Evolutionary conservation across 2,113 vertebrate species (phyloP).

Genomic region (Protobothrops mucrosquamatus): DNA sequence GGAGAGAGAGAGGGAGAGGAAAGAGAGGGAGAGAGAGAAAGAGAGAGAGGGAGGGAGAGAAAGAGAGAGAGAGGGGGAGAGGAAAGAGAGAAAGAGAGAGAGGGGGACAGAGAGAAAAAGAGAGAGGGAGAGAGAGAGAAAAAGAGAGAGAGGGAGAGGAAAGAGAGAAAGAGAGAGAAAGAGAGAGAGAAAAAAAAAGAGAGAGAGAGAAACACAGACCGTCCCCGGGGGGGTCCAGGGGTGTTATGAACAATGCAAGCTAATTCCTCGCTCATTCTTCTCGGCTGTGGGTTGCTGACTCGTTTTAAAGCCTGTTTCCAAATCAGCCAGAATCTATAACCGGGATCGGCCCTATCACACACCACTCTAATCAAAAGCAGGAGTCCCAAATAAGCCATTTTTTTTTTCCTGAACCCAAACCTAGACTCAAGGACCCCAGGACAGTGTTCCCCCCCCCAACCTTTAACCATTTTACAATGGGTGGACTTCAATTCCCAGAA

Average conservation of each 20-base stretch:
- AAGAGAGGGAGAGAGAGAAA: accelerated
- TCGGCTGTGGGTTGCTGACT: not conserved
- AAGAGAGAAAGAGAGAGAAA: accelerated
- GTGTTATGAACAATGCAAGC: not conserved
- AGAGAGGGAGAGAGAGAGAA: accelerated
- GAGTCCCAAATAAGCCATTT: not conserved
- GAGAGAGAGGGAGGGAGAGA: no score
- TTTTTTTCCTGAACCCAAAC: not conserved
- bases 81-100: accelerated
- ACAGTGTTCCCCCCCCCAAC: not conserved
- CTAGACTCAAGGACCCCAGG: not conserved
- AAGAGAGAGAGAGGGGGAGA: accelerated
- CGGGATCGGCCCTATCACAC: not conserved
- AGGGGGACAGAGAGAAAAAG: accelerated
- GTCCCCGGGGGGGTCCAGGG: not conserved
- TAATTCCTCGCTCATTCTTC: not conserved
- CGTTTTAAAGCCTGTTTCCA: not conserved
- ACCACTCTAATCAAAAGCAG: not conserved
- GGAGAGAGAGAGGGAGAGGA: accelerated
- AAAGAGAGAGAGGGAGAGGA: accelerated
- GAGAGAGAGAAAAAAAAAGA: accelerated
- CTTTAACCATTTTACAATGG: not conserved
- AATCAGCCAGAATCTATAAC: not conserved
- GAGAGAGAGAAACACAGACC: not conserved
- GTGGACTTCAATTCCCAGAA: not conserved